A percentile compares a stretch with the other conserved stretches of the same genome.
Conservation (phyloP, 2,797 vertebrate genomes). For the Phataginus tricuspis region DNA sequence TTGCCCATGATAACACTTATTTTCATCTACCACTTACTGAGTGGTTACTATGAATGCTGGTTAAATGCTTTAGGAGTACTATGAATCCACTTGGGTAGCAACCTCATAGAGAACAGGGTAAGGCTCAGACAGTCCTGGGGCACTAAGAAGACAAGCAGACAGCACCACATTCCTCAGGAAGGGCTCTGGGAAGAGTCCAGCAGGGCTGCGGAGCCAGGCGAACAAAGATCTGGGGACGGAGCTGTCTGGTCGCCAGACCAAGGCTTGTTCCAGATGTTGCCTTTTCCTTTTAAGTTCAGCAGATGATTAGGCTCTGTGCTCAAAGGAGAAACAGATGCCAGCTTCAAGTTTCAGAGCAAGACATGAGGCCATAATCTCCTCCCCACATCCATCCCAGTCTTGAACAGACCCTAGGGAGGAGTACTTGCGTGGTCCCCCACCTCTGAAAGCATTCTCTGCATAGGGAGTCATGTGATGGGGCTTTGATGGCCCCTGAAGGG, state of each 20-base stretch:
- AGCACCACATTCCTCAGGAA: not conserved
- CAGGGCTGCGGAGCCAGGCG: not conserved
- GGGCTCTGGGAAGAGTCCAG: not conserved
- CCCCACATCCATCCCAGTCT: not conserved
- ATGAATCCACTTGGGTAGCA: not conserved
- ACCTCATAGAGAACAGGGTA: not conserved
- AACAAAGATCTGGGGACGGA: not conserved
- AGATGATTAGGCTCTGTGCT: not conserved
- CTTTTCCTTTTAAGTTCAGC: slow-evolving; percentile 9
- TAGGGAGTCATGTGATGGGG: too few relatives aligned
- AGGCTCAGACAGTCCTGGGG: not conserved
- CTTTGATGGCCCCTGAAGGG: not conserved
- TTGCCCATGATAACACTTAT: not conserved
- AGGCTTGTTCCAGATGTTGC: not conserved
- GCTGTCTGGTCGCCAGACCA: not conserved
- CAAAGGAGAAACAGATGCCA: slow-evolving; percentile 42
- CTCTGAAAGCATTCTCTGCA: not conserved
- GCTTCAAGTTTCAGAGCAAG: slow-evolving; percentile 50
- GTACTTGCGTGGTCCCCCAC: not conserved
- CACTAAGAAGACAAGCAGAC: not conserved
- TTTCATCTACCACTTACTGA: not conserved
- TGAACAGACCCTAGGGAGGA: not conserved
- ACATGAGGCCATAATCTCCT: not conserved
- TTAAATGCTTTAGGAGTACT: not conserved
- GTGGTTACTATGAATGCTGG: not conserved